A percentile compares a stretch with the other conserved stretches of the same genome.
phyloP scores from a whole-genome alignment of 2,797 vertebrate species.

The Corythornis leucogaster region DNA sequence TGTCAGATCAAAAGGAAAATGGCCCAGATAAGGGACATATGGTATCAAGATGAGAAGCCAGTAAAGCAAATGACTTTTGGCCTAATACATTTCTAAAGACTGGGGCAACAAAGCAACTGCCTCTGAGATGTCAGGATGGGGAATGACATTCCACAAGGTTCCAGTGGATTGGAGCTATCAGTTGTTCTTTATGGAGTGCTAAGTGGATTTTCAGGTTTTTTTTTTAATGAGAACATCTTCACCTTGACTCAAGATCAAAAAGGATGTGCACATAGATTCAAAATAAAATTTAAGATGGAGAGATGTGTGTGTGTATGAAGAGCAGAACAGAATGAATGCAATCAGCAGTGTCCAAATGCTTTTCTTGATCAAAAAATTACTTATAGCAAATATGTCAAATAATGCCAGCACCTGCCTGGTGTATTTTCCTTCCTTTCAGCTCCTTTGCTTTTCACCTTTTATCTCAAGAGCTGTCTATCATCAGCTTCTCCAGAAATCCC shows the following conservation, averaged over 20 bases:
- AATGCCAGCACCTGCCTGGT: not conserved
- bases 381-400: not conserved
- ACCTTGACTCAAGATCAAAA: not conserved
- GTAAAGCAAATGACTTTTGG: not conserved
- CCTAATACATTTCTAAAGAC: not conserved
- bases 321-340: not conserved
- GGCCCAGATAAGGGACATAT: not conserved
- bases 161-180: not conserved
- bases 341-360: not conserved
- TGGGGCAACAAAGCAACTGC: not conserved
- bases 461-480: not conserved
- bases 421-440: not conserved
- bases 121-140: not conserved
- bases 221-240: not conserved
- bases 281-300: not conserved
- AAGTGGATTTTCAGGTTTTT: not conserved
- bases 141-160: not conserved
- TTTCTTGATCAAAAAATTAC: not conserved
- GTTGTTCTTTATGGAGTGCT: not conserved
- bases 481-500: not conserved
- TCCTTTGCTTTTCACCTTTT: not conserved
- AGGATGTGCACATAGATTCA: not conserved
- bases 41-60: not conserved
- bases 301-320: not conserved
- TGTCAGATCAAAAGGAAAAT: constrained; percentile 5